Percentiles rank a stretch among this genome's conserved stretches.
Conservation (phyloP, 2,113 vertebrate genomes). For the Neopipo cinnamomea region DNA sequence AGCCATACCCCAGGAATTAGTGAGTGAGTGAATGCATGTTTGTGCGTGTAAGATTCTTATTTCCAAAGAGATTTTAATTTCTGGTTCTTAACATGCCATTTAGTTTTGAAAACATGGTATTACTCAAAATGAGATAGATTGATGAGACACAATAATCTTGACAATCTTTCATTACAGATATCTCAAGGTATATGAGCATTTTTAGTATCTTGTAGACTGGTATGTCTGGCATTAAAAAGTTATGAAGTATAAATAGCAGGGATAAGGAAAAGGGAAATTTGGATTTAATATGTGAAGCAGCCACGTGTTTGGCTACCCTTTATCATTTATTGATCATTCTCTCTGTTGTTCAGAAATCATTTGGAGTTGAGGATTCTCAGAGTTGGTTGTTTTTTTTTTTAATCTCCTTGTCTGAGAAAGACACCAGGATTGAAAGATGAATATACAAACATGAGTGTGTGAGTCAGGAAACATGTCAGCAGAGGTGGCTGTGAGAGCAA, state of each 20-base stretch:
- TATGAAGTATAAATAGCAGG: not conserved
- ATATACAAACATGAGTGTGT: slow-evolving; percentile 23
- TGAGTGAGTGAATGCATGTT: not conserved
- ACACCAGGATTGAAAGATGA: not conserved
- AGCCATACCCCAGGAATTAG: not conserved
- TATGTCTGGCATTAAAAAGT: not conserved
- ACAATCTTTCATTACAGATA: not conserved
- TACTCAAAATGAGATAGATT: not conserved
- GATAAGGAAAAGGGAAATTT: not conserved
- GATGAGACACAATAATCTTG: not conserved
- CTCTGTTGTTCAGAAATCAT: not conserved
- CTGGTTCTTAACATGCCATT: not conserved
- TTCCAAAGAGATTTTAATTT: not conserved
- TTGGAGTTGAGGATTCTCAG: not conserved
- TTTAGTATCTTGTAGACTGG: not conserved
- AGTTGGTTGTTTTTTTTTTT: not conserved
- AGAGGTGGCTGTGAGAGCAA: slow-evolving; percentile 42
- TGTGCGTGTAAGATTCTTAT: not conserved
- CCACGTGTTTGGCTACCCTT: not conserved
- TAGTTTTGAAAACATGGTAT: not conserved
- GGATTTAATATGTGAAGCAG: not conserved
- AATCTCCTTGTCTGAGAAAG: not conserved
- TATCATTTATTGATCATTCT: not conserved
- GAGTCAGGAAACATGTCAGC: slow-evolving; percentile 51
- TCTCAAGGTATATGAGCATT: not conserved